Conservation (phyloP, 2,113 vertebrate genomes). For the Pungitius pungitius region DNA sequence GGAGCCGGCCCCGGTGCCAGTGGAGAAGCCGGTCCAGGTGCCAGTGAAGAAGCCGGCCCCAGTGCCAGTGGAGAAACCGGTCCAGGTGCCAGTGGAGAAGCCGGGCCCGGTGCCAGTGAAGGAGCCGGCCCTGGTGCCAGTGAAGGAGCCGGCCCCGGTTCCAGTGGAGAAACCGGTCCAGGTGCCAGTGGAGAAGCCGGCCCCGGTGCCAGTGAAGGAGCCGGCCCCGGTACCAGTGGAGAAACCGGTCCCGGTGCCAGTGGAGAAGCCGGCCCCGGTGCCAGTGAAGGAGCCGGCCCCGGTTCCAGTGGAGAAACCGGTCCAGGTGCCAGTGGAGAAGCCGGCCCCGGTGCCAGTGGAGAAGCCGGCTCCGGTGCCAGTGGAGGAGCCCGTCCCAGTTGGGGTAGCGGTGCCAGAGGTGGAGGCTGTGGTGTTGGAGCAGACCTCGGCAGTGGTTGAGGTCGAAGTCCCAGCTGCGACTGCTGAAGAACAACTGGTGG, state of each 20-base stretch:
- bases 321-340: slow-evolving; percentile 16
- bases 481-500: slow-evolving; percentile 10
- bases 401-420: slow-evolving; percentile 14
- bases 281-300: background rate
- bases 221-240: background rate
- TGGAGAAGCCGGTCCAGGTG: background rate
- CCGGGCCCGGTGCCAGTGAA: no score
- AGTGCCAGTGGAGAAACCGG: slow-evolving; percentile 14
- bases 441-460: slow-evolving; percentile 29
- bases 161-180: no score
- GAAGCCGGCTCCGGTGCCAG: background rate
- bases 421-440: slow-evolving; percentile 25
- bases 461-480: slow-evolving; percentile 21
- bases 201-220: background rate
- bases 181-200: no score
- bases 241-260: slow-evolving; percentile 27
- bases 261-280: background rate
- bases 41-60: background rate
- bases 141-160: no score
- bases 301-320: background rate
- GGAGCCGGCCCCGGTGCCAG: background rate
- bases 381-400: slow-evolving; percentile 29
- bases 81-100: no score
- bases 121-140: no score
- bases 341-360: background rate